Percentiles rank a stretch among this genome's conserved stretches.
Evolutionary conservation across 2,797 vertebrate genomes (phyloP).

Genomic region (Pelobates cultripes): DNA sequence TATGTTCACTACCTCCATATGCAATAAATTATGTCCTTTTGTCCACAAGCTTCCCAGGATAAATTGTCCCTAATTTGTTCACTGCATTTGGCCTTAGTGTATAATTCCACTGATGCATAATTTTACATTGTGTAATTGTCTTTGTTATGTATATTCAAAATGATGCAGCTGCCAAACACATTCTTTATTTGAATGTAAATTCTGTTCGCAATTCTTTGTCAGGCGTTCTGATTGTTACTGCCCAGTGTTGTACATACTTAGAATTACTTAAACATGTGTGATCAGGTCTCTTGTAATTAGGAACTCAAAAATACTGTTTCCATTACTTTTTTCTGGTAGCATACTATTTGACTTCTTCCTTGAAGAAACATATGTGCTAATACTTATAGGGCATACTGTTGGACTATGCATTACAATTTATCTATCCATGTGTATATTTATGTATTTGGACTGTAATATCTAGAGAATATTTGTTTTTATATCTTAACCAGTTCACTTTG

Average conservation of each 20-base stretch:
- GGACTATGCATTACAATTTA: no score
- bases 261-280: neutral
- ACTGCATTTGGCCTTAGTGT: conserved; percentile 44
- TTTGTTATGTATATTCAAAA: conserved; percentile 51
- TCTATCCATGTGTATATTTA: no score
- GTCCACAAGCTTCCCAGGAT: conserved; percentile 22
- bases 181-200: conserved; percentile 47
- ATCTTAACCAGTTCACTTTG: no score
- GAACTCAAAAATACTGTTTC: neutral
- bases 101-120: conserved; percentile 49
- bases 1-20: conserved; percentile 32
- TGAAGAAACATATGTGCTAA: no score
- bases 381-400: no score
- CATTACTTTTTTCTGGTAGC: neutral
- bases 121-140: conserved; percentile 50
- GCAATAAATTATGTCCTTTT: conserved; percentile 40
- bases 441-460: no score
- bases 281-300: conserved; percentile 2
- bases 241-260: conserved; percentile 5
- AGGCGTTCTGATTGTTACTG: neutral
- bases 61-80: conserved; percentile 50
- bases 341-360: no score
- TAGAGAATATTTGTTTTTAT: no score
- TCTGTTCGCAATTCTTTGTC: conserved; percentile 34
- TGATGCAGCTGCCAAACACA: conserved; percentile 52